These are phyloP conservation scores for Lerema accius DNA, from an alignment of 1,140 invertebrate genomes.

Conservation along the genomic window DNA sequence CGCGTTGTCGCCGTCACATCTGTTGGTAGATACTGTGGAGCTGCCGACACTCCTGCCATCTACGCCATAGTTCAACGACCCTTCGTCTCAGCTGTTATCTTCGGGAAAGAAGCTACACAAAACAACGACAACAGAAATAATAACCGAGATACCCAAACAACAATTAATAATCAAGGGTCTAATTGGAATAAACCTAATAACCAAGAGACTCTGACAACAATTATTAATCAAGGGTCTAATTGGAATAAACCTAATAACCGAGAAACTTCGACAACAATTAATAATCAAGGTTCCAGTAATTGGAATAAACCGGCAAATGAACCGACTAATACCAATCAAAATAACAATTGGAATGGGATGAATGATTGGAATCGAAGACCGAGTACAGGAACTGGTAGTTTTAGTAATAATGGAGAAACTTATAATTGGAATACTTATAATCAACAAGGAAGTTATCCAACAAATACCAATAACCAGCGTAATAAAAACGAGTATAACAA, in stretches of 20 bases:
- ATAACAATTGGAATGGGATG: constrained; percentile 13
- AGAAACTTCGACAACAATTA: no score
- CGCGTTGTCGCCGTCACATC: constrained; percentile 85
- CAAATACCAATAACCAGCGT: constrained; percentile 18
- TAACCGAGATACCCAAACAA: constrained; percentile 11
- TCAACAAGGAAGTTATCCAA: constrained; percentile 8
- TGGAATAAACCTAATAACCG: no score
- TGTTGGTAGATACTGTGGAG: constrained; percentile 83
- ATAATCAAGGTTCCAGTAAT: no score
- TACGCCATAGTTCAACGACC: constrained; percentile 73
- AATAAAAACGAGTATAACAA: constrained; percentile 23
- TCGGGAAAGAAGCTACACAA: constrained; percentile 28
- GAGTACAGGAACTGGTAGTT: not conserved
- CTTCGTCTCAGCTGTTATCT: constrained; percentile 57
- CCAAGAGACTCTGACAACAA: no score
- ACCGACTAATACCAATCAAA: constrained; percentile 3
- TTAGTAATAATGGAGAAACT: constrained; percentile 3
- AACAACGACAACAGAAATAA: constrained; percentile 23
- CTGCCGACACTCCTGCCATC: constrained; percentile 81
- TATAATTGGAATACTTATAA: constrained; percentile 14
- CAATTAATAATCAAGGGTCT: constrained; percentile 20
- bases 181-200: no score
- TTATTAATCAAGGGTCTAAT: no score
- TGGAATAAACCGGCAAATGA: constrained; percentile 8
- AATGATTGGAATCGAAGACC: constrained; percentile 8